These are phyloP conservation scores for Theocolax elegans DNA, from an alignment of 1,140 invertebrate genomes.

Conservation along the genomic window DNA sequence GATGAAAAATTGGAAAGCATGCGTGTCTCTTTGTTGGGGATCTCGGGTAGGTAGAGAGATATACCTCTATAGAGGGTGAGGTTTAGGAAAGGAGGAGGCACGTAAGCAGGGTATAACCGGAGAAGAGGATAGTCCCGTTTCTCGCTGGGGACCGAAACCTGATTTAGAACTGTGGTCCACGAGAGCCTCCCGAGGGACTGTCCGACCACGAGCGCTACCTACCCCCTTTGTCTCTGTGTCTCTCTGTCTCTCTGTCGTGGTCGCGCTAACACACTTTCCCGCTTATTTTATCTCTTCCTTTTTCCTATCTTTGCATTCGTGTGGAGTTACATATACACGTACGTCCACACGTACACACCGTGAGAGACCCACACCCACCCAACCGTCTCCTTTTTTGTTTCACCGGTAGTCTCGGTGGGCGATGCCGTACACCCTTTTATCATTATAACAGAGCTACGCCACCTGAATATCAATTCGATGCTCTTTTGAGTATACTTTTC, in stretches of 20 bases:
- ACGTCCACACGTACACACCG: too few relatives aligned
- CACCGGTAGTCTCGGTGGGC: too few relatives aligned
- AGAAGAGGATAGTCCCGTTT: neutral
- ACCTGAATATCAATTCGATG: too few relatives aligned
- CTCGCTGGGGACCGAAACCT: conserved; percentile 61
- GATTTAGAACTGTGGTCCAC: conserved; percentile 65
- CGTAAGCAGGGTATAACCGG: conserved; percentile 42
- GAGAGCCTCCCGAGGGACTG: conserved; percentile 56
- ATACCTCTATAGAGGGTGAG: neutral
- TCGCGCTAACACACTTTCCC: neutral
- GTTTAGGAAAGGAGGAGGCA: neutral
- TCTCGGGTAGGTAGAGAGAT: too few relatives aligned
- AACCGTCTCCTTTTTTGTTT: too few relatives aligned
- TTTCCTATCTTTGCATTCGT: neutral
- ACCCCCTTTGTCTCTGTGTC: neutral
- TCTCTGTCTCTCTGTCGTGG: neutral
- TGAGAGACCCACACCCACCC: too few relatives aligned
- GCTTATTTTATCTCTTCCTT: neutral
- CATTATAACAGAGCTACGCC: too few relatives aligned
- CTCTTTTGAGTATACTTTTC: too few relatives aligned
- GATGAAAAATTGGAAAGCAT: too few relatives aligned
- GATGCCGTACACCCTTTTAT: too few relatives aligned
- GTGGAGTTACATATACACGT: too few relatives aligned
- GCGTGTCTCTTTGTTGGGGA: too few relatives aligned
- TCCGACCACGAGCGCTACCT: conserved; percentile 58